Conservation (phyloP, 2,113 vertebrate species). For the Xyliphius kryptos region DNA sequence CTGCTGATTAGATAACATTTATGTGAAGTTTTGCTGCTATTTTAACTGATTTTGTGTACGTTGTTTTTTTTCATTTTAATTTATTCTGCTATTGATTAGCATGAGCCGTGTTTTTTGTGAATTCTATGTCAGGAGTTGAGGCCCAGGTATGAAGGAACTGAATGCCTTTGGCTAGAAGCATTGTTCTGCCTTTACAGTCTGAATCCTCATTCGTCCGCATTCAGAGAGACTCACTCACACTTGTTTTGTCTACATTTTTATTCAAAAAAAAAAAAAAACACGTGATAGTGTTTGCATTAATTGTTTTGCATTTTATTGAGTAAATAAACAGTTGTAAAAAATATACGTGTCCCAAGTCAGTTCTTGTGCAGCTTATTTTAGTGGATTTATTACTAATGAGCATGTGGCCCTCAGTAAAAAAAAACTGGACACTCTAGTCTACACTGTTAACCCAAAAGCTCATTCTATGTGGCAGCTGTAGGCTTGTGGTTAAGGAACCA, state of each 20-base stretch:
- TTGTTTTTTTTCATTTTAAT: constrained; percentile 44
- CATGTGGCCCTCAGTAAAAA: too few species aligned
- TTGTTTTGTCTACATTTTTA: constrained; percentile 41
- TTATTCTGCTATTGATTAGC: constrained; percentile 46
- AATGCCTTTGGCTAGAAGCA: constrained; percentile 39
- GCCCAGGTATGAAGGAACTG: constrained; percentile 42
- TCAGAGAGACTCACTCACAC: constrained; percentile 48
- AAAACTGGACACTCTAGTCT: too few species aligned
- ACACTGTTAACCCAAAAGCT: too few species aligned
- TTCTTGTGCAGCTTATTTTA: too few species aligned
- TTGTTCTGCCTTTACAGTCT: constrained; percentile 50
- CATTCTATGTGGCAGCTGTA: too few species aligned
- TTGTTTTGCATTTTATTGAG: constrained; percentile 82
- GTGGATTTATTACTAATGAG: too few species aligned
- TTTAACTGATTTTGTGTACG: constrained; percentile 44
- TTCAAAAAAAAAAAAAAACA: too few species aligned
- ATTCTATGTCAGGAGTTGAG: constrained; percentile 39
- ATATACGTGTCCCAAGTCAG: too few species aligned
- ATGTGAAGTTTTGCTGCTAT: constrained; percentile 45
- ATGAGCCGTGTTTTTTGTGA: constrained; percentile 37
- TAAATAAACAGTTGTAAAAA: constrained; percentile 87
- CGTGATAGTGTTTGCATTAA: constrained; percentile 64
- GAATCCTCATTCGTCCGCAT: constrained; percentile 59
- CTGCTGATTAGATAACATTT: constrained; percentile 36
- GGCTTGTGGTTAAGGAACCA: too few species aligned